Conservation (phyloP, 2,888 invertebrate genomes). For the Chymomyza caudatula region DNA sequence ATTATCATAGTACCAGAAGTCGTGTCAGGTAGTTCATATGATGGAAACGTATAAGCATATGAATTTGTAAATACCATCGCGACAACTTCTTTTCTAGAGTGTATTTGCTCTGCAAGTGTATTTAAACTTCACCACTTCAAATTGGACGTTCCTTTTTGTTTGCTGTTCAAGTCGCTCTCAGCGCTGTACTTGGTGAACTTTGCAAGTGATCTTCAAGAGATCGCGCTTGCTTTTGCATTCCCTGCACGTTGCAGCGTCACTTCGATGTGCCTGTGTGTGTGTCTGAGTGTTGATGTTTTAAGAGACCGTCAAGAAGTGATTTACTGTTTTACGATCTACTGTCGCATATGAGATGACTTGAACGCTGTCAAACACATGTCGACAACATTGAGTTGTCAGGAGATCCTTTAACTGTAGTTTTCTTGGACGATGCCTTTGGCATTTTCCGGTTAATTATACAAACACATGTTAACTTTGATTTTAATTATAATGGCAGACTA, state of each 20-base stretch:
- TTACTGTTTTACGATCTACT: conserved; percentile 39
- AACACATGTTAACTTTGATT: background rate
- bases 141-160: background rate
- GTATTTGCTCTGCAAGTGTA: background rate
- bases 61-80: too few species aligned
- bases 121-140: background rate
- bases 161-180: background rate
- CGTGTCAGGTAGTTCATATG: too few species aligned
- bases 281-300: background rate
- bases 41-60: too few species aligned
- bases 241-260: background rate
- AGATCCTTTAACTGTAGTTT: background rate
- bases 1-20: too few species aligned
- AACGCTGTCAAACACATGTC: conserved; percentile 55
- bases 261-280: background rate
- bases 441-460: background rate
- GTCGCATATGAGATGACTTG: conserved; percentile 31
- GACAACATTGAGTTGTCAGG: conserved; percentile 18
- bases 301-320: conserved; percentile 37
- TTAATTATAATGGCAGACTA: background rate
- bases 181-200: conserved; percentile 9
- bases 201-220: conserved; percentile 42
- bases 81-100: too few species aligned
- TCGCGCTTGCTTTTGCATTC: background rate
- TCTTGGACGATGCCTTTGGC: background rate